A percentile compares a stretch with the other conserved stretches of the same genome.
Evolutionary conservation across 2,113 vertebrate genomes (phyloP).

Genomic region (Melospiza georgiana): DNA sequence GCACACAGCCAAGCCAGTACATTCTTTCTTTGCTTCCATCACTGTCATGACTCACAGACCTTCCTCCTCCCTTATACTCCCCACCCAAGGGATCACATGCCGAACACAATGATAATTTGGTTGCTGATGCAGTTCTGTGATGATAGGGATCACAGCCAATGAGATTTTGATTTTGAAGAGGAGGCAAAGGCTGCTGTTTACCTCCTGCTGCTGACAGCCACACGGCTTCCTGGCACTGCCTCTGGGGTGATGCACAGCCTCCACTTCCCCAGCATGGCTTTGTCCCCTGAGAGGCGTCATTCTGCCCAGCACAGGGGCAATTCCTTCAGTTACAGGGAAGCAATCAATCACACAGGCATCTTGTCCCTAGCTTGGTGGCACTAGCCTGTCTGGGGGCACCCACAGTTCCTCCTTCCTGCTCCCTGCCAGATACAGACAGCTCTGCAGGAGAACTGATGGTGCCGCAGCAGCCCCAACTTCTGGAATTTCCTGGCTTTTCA

Average conservation of each 20-base stretch:
- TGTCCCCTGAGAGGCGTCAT: not conserved
- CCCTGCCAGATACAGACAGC: not conserved
- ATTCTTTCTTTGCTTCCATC: not conserved
- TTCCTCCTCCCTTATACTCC: not conserved
- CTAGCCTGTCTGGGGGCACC: not conserved
- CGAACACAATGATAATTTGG: not conserved
- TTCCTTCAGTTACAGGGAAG: not conserved
- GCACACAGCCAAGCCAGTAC: not conserved
- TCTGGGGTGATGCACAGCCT: not conserved
- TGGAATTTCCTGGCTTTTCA: slow-evolving; percentile 63
- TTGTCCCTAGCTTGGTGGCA: not conserved
- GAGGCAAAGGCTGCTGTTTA: not conserved
- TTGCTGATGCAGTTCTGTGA: not conserved
- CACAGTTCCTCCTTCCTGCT: not conserved
- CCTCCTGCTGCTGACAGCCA: not conserved
- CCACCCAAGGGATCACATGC: not conserved
- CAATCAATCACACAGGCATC: not conserved
- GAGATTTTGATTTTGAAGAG: not conserved
- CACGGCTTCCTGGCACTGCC: not conserved
- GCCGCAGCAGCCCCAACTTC: not conserved
- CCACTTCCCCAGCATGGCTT: not conserved
- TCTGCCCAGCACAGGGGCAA: not conserved
- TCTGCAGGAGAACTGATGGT: not conserved
- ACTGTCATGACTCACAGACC: not conserved
- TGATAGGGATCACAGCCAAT: not conserved